A percentile compares a stretch with the other conserved stretches of the same genome.
Conservation (phyloP, 2,113 vertebrate species). For the Trematomus loennbergii region DNA sequence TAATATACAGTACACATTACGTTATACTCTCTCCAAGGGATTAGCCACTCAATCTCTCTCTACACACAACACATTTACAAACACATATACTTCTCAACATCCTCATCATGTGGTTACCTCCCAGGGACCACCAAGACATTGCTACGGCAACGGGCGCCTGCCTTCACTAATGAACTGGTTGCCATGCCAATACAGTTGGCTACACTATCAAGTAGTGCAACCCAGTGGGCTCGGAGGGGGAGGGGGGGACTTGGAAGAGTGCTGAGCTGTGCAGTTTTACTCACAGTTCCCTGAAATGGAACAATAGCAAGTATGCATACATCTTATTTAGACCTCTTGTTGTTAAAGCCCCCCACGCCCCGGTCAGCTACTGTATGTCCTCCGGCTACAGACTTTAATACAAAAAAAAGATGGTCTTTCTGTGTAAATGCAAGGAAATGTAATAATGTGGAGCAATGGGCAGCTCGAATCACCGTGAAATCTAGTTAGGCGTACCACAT, state of each 20-base stretch:
- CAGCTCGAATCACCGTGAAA: constrained; percentile 53
- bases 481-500: constrained; percentile 45
- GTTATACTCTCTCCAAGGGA: constrained; percentile 37
- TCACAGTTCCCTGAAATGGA: constrained; percentile 56
- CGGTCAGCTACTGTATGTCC: constrained; percentile 10
- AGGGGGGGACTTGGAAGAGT: constrained; percentile 41
- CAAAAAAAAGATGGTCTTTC: constrained; percentile 11
- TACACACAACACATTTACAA: neutral
- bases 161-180: constrained; percentile 82
- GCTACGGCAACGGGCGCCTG: constrained; percentile 79
- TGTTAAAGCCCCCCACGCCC: constrained; percentile 1
- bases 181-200: constrained; percentile 82
- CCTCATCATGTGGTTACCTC: constrained; percentile 69
- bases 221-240: constrained; percentile 6
- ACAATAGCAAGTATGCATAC: constrained; percentile 36
- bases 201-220: constrained; percentile 66
- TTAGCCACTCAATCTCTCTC: constrained; percentile 3
- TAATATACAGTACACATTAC: constrained; percentile 50
- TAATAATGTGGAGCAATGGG: constrained; percentile 34
- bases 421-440: constrained; percentile 40
- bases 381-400: constrained; percentile 29
- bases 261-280: constrained; percentile 75
- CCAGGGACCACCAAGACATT: constrained; percentile 77
- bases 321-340: constrained; percentile 29
- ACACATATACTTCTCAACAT: constrained; percentile 12